Evolutionary conservation across 2,888 invertebrate species (phyloP).

Genomic region (Drosophila ustulata): DNA sequence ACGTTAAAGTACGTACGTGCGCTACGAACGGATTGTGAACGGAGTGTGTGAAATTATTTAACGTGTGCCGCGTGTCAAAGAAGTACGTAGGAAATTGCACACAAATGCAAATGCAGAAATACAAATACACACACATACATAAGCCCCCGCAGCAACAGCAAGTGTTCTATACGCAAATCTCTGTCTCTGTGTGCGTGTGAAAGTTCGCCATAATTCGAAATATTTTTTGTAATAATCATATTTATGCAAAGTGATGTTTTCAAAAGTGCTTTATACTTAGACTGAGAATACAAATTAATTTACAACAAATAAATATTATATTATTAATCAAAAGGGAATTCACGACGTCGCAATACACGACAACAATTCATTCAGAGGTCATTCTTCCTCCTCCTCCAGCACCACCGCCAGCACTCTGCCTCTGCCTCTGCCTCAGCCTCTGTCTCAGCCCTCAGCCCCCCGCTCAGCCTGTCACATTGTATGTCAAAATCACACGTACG

Average conservation of each 20-base stretch:
- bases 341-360: conserved; percentile 12
- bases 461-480: neutral
- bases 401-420: neutral
- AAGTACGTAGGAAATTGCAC: conserved; percentile 61
- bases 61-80: conserved; percentile 63
- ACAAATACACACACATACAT: conserved; percentile 1
- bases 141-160: neutral
- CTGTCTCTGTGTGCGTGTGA: neutral
- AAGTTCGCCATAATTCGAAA: conserved; percentile 10
- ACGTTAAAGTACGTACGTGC: conserved; percentile 83
- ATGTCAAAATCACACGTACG: conserved; percentile 65
- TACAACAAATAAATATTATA: conserved; percentile 10
- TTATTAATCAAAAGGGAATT: conserved; percentile 24
- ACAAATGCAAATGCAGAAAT: conserved; percentile 5
- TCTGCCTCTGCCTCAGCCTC: neutral
- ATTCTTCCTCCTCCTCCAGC: neutral
- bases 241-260: conserved; percentile 40
- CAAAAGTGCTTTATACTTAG: conserved; percentile 56
- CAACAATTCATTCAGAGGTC: conserved; percentile 18
- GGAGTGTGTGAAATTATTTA: conserved; percentile 60
- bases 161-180: neutral
- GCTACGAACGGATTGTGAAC: conserved; percentile 77
- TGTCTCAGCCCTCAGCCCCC: neutral
- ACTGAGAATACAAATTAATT: conserved; percentile 34
- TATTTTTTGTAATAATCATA: conserved; percentile 9